These are phyloP conservation scores for Fulica atra DNA, from an alignment of 2,113 vertebrate species.

Conservation along the genomic window DNA sequence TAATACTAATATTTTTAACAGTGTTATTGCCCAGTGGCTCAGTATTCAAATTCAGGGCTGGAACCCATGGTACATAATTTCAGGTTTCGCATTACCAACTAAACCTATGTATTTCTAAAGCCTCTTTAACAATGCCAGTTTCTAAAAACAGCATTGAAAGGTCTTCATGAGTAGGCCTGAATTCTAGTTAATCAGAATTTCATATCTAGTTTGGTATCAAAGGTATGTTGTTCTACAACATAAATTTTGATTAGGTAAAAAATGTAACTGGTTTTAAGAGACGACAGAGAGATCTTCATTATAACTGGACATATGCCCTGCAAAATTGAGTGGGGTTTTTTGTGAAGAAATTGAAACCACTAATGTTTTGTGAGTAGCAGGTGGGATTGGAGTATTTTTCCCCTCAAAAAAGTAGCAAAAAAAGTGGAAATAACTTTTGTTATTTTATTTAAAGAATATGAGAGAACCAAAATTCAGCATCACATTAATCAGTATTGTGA, in stretches of 20 bases:
- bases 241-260: neutral
- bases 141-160: neutral
- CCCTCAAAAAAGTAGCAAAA: neutral
- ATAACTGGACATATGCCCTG: neutral
- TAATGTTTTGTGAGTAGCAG: neutral
- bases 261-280: neutral
- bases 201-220: neutral
- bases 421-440: neutral
- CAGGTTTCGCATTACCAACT: neutral
- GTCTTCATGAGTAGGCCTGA: neutral
- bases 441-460: neutral
- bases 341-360: too few species aligned
- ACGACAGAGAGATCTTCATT: neutral
- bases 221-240: neutral
- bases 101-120: neutral
- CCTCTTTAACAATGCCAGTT: neutral
- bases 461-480: neutral
- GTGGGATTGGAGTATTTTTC: rapidly evolving
- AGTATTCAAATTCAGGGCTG: neutral
- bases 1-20: neutral
- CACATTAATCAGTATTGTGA: neutral
- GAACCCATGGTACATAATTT: neutral
- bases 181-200: neutral
- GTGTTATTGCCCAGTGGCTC: neutral
- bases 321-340: neutral